Percentiles rank a stretch among this genome's conserved stretches.
Conservation (phyloP, 1,140 invertebrate genomes). For the Tenebrio molitor region DNA sequence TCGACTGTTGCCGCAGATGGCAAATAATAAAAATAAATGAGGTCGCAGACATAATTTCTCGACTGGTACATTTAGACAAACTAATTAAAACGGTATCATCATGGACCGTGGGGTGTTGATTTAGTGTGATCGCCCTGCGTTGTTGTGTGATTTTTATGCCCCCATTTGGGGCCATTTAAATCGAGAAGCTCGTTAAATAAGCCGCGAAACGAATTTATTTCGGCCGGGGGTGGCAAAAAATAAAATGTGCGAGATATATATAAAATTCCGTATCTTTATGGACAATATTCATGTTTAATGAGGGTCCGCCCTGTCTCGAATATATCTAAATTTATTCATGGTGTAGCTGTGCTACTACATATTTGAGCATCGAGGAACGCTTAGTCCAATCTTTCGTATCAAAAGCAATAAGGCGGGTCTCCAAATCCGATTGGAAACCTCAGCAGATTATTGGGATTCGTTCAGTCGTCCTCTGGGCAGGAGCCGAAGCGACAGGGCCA, state of each 20-base stretch:
- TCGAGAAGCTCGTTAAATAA: conserved; percentile 10
- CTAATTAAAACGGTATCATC: too few relatives aligned
- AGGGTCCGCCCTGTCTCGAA: neutral
- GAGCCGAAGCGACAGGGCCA: conserved; percentile 45
- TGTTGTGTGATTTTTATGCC: neutral
- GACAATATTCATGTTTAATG: neutral
- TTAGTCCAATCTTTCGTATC: conserved; percentile 58
- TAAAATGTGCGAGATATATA: neutral
- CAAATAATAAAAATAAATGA: too few relatives aligned
- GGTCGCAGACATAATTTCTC: too few relatives aligned
- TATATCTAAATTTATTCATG: conserved; percentile 36
- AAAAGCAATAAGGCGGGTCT: conserved; percentile 58
- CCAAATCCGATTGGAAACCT: conserved; percentile 61
- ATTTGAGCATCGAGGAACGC: conserved; percentile 52
- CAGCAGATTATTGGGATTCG: conserved; percentile 61
- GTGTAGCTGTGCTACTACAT: conserved; percentile 20
- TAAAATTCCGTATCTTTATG: conserved; percentile 1
- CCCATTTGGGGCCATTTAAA: neutral
- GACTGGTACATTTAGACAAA: too few relatives aligned
- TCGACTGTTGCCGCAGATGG: too few relatives aligned
- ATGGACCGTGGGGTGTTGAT: too few relatives aligned
- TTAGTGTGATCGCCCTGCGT: too few relatives aligned
- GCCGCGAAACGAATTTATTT: conserved; percentile 5
- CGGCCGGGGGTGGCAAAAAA: neutral
- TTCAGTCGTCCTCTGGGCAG: conserved; percentile 54